Percentiles rank a stretch among this genome's conserved stretches.
phyloP scores from a whole-genome alignment of 92 coral and sea anemone species.

The Epizoanthus ramosus region DNA sequence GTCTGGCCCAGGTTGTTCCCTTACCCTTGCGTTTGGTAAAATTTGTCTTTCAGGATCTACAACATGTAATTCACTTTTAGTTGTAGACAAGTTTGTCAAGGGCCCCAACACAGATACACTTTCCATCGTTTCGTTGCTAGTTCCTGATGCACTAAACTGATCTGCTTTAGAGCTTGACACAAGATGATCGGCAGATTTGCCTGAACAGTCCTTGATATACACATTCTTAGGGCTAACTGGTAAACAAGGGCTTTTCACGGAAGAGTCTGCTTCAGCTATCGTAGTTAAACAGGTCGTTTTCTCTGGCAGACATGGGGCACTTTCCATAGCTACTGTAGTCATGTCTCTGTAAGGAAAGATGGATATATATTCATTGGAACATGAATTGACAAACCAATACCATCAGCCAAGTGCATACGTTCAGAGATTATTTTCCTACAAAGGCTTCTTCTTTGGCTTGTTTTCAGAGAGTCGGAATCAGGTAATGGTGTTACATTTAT shows the following conservation, averaged over 20 bases:
- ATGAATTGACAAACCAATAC: too few species aligned
- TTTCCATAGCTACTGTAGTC: neutral
- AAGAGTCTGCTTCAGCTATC: slow-evolving; percentile 54
- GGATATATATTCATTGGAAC: neutral
- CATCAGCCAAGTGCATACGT: too few species aligned
- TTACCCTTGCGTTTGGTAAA: neutral
- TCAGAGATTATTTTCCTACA: too few species aligned
- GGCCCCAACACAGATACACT: slow-evolving; percentile 20
- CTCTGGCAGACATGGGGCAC: neutral
- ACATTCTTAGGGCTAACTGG: neutral
- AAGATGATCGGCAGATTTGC: neutral
- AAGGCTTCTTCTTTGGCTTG: too few species aligned
- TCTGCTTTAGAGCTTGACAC: slow-evolving; percentile 10
- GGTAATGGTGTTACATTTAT: too few species aligned
- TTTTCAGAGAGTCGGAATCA: too few species aligned
- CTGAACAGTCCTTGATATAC: neutral
- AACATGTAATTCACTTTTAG: neutral
- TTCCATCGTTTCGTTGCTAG: slow-evolving; percentile 3
- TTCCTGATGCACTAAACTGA: neutral
- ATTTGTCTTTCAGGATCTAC: neutral
- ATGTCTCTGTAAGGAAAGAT: neutral
- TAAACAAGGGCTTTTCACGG: slow-evolving; percentile 27
- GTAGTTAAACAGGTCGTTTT: slow-evolving; percentile 29
- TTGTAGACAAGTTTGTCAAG: neutral
- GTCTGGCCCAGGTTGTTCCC: neutral